Base-by-base conservation (phyloP, 2,113 vertebrate species). In the Aspidoscelis tigris region DNA sequence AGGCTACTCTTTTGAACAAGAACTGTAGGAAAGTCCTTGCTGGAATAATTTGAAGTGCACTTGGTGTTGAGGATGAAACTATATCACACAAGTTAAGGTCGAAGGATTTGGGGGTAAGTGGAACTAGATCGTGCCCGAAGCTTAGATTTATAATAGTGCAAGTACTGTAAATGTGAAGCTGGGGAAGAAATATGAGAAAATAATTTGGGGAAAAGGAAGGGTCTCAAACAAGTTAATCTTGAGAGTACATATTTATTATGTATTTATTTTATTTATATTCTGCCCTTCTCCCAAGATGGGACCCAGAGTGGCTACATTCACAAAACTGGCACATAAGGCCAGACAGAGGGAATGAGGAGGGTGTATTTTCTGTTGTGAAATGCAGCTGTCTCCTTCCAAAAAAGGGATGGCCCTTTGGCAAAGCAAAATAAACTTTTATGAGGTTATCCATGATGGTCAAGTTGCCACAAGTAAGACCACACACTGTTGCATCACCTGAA, bases 61-160 rank as follows among this genome's bases (percentile, higher is more conserved):
- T 7, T 26, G 7, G 21, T 16, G 2, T 3, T 9, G 24, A 3
- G 21, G 80, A 24, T 84, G 74, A 47, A 18, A 79, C 47, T 11
- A 12, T 18, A 77, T 26, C 61, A 82, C 81, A 83, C 20, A 47
- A 84, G 44, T 10, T 78, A 22, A 1, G 22, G 21, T 24, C 44
- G 73, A 33, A 88, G 44, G n/a, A 73, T 82, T n/a, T 55, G n/a
- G 33, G 1, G 14, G n/a, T 44, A 84, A 80, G 82, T 18, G 21
- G 33, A 81, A 53, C 41, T 18, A 1, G 14, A 66, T 43, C 50
- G 41, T 58, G 18, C 68, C 53, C 47, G 24, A n/a, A 84, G 16
- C 39, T 24, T 44, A 44, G n/a, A 72, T 78, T 78, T 44, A 61
- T 61, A 84, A 78, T 44, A 58, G n/a, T 71, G n/a, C 61, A 47